Conservation (phyloP, 2,888 invertebrate genomes). For the Andrena minutula region DNA sequence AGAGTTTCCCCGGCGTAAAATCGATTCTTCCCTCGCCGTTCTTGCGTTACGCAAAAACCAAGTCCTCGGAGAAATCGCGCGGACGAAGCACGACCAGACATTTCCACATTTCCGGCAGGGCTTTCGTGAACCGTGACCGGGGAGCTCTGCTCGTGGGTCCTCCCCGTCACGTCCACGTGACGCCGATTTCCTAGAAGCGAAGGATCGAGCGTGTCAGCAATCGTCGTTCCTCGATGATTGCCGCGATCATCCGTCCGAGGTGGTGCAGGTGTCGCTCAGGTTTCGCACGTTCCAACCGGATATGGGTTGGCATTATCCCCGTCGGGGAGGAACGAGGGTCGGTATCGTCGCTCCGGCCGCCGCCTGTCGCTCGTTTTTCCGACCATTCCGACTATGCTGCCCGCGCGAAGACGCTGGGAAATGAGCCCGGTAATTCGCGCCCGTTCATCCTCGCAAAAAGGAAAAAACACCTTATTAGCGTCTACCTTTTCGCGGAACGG, state of each 20-base stretch:
- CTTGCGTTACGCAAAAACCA: not conserved
- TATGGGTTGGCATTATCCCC: conserved; percentile 71
- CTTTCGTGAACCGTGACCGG: conserved; percentile 38
- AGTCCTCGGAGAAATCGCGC: conserved; percentile 21
- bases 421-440: conserved; percentile 64
- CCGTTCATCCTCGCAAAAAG: conserved; percentile 52
- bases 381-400: conserved; percentile 48
- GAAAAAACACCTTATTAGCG: conserved; percentile 63
- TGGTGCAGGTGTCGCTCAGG: conserved; percentile 70
- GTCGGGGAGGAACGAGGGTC: conserved; percentile 39
- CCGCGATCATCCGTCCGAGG: conserved; percentile 68
- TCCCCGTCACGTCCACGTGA: conserved; percentile 51
- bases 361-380: conserved; percentile 66
- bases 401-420: conserved; percentile 57
- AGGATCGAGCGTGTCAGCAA: conserved; percentile 71
- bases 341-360: conserved; percentile 26
- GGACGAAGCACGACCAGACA: conserved; percentile 31
- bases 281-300: conserved; percentile 73
- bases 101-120: conserved; percentile 46
- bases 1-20: not conserved
- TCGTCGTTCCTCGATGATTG: conserved; percentile 76
- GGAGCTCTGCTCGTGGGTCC: not conserved
- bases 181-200: conserved; percentile 66
- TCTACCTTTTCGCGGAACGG: conserved; percentile 46
- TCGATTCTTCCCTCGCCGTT: not conserved